A percentile compares a stretch with the other conserved stretches of the same genome.
Conservation (phyloP, 2,888 invertebrate genomes). For the Cinara cedri region DNA sequence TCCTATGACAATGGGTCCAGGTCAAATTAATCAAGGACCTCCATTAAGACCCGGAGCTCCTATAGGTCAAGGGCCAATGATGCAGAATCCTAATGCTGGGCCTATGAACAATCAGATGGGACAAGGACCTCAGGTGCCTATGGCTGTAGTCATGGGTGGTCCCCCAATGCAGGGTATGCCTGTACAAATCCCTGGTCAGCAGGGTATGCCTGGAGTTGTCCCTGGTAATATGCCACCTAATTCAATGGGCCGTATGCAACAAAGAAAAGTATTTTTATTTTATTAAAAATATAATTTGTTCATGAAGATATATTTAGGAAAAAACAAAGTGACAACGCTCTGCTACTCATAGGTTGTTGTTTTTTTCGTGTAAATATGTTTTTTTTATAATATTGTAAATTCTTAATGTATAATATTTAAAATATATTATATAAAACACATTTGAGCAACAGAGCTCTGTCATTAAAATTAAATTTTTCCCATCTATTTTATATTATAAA, state of each 20-base stretch:
- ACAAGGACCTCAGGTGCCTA: conserved; percentile 63
- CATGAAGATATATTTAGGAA: background rate
- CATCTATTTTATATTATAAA: too few relatives aligned
- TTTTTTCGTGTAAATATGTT: too few relatives aligned
- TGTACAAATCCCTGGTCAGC: conserved; percentile 61
- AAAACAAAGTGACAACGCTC: too few relatives aligned
- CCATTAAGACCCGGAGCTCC: conserved; percentile 59
- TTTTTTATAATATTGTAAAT: too few relatives aligned
- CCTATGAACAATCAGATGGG: conserved; percentile 64
- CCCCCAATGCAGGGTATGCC: conserved; percentile 59
- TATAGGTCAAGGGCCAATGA: conserved; percentile 62
- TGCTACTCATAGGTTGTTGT: too few relatives aligned
- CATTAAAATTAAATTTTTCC: too few relatives aligned
- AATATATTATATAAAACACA: too few relatives aligned
- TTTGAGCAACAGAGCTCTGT: too few relatives aligned
- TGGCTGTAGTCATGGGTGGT: conserved; percentile 66
- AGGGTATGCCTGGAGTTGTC: conserved; percentile 62
- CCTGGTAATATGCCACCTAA: conserved; percentile 62
- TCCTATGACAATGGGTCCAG: conserved; percentile 65
- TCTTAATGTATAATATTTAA: too few relatives aligned
- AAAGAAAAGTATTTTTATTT: conserved; percentile 41
- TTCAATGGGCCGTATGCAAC: conserved; percentile 60
- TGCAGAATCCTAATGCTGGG: conserved; percentile 61
- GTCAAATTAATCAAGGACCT: conserved; percentile 63
- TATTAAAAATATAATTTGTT: background rate